A percentile compares a stretch with the other conserved stretches of the same genome.
Evolutionary conservation across 1,140 invertebrate genomes (phyloP).

Genomic region (Panulirus ornatus): DNA sequence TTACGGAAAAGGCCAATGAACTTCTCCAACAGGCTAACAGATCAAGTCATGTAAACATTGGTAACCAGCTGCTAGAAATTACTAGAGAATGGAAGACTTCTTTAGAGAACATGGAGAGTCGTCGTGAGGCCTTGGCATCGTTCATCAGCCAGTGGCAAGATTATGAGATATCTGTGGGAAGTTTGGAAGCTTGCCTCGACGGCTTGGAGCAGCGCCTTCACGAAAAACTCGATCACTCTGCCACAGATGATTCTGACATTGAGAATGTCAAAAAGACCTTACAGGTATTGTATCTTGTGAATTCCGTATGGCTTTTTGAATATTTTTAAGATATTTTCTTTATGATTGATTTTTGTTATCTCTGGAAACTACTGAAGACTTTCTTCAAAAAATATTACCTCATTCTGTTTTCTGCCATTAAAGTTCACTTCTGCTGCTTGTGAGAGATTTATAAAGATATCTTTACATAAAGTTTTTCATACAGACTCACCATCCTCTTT

Average conservation of each 20-base stretch:
- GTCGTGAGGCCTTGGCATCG: constrained; percentile 82
- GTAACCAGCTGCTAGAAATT: constrained; percentile 82
- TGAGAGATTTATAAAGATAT: too few relatives aligned
- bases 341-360: background rate
- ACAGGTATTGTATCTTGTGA: constrained; percentile 81
- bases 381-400: too few relatives aligned
- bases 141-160: constrained; percentile 86
- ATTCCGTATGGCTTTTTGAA: background rate
- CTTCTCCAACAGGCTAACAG: constrained; percentile 65
- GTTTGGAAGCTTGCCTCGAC: constrained; percentile 82
- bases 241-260: constrained; percentile 55
- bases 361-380: background rate
- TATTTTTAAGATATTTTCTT: background rate
- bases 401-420: too few relatives aligned
- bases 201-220: constrained; percentile 85
- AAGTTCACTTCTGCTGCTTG: too few relatives aligned
- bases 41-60: constrained; percentile 82
- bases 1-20: constrained; percentile 72
- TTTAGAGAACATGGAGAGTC: constrained; percentile 84
- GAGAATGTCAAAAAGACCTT: constrained; percentile 82
- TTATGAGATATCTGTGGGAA: constrained; percentile 85
- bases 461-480: too few relatives aligned
- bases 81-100: constrained; percentile 87
- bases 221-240: constrained; percentile 44
- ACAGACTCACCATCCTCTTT: too few relatives aligned